Evolutionary conservation across 2,113 vertebrate genomes (phyloP).

Genomic region (Lepisosteus osseus): DNA sequence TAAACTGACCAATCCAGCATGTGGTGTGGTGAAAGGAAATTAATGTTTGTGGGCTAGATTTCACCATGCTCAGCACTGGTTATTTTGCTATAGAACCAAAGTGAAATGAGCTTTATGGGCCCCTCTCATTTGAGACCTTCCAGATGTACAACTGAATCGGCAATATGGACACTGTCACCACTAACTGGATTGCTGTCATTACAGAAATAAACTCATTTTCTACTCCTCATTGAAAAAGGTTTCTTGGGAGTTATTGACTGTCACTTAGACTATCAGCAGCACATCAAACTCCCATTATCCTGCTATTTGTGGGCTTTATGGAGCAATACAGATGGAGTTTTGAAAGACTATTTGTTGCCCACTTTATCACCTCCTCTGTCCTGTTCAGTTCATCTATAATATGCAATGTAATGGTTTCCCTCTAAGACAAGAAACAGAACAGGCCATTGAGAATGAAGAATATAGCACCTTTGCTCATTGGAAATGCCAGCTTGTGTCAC

Average conservation of each 20-base stretch:
- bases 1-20: too few relatives aligned
- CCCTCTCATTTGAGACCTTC: too few relatives aligned
- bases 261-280: not conserved
- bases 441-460: conserved; percentile 2
- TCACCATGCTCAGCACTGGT: too few relatives aligned
- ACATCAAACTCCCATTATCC: not conserved
- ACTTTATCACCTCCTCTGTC: not conserved
- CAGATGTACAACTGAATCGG: not conserved
- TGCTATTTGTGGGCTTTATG: not conserved
- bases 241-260: not conserved
- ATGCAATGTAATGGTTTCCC: not conserved
- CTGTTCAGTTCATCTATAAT: not conserved
- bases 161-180: not conserved
- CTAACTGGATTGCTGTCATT: not conserved
- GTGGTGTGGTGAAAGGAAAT: too few relatives aligned
- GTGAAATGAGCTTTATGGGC: too few relatives aligned
- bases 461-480: conserved; percentile 6
- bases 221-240: not conserved
- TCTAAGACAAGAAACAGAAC: not conserved
- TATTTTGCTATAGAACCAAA: too few relatives aligned
- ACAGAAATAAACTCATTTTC: not conserved
- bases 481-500: not conserved
- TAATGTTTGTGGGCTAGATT: too few relatives aligned
- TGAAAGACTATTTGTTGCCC: not conserved
- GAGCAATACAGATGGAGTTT: not conserved